A percentile compares a stretch with the other conserved stretches of the same genome.
phyloP scores from a whole-genome alignment of 2,113 vertebrate genomes.

The Cochlearius cochlearius region DNA sequence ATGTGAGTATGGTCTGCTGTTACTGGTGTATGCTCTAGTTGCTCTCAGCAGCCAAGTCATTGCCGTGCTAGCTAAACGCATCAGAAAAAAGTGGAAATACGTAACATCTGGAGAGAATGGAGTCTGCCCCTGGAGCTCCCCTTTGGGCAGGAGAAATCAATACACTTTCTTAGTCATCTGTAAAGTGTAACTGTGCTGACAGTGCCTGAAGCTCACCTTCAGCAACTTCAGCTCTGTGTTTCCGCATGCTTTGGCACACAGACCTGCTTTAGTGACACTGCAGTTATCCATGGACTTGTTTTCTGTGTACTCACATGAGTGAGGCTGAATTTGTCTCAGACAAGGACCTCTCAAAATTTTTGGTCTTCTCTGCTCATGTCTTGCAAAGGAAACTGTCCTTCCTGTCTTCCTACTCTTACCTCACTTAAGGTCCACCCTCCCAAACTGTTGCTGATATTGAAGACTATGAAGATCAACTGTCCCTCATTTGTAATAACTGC shows the following conservation, averaged over 20 bases:
- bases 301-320: background rate
- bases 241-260: background rate
- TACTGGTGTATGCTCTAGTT: background rate
- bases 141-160: background rate
- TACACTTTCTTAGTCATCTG: background rate
- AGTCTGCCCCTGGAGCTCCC: background rate
- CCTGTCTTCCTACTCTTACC: background rate
- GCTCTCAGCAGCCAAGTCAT: background rate
- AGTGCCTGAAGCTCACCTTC: background rate
- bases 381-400: background rate
- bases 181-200: background rate
- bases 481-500: background rate
- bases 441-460: background rate
- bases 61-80: background rate
- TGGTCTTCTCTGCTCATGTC: background rate
- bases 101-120: background rate
- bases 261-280: background rate
- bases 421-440: background rate
- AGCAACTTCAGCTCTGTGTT: background rate
- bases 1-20: background rate
- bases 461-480: background rate
- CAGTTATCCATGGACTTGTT: background rate
- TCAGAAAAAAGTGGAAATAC: background rate
- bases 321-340: background rate
- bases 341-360: background rate